These are phyloP conservation scores for Reticulitermes speratus DNA, from an alignment of 1,140 invertebrate genomes.

Conservation along the genomic window DNA sequence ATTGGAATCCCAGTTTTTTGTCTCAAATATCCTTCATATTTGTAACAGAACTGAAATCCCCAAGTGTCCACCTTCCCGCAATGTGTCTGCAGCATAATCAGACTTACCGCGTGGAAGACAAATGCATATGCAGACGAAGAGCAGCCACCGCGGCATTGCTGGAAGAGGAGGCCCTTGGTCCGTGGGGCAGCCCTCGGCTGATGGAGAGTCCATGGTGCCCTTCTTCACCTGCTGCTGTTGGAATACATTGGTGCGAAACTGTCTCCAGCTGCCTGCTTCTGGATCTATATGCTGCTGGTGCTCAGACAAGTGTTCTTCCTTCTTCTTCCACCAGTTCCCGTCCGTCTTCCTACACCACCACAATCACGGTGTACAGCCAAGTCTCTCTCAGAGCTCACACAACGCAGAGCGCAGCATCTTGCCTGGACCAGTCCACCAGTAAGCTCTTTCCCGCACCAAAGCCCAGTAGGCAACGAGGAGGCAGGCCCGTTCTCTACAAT, in stretches of 20 bases:
- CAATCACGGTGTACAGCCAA: background rate
- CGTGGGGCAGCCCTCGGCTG: background rate
- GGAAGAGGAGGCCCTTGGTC: background rate
- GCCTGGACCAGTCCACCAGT: background rate
- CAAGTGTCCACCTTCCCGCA: too few relatives aligned
- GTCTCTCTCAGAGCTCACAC: background rate
- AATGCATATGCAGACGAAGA: slow-evolving; percentile 32
- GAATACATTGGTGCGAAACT: background rate
- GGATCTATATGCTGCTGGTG: background rate
- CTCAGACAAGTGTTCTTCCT: background rate
- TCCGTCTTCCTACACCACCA: background rate
- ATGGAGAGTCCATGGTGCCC: background rate
- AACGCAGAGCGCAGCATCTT: slow-evolving; percentile 20
- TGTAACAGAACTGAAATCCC: too few relatives aligned
- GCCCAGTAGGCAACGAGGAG: slow-evolving; percentile 6
- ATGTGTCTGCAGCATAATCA: too few relatives aligned
- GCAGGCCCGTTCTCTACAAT: background rate
- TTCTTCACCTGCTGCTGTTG: slow-evolving; percentile 7
- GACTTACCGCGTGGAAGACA: slow-evolving; percentile 31
- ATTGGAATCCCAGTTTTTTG: too few relatives aligned
- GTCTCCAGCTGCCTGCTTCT: background rate
- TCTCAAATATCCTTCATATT: too few relatives aligned
- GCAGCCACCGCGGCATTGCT: slow-evolving; percentile 18
- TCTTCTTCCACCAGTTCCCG: background rate
- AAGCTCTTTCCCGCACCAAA: slow-evolving; percentile 4